Conservation (phyloP, 2,113 vertebrate species). For the Poeciliopsis occidentalis region DNA sequence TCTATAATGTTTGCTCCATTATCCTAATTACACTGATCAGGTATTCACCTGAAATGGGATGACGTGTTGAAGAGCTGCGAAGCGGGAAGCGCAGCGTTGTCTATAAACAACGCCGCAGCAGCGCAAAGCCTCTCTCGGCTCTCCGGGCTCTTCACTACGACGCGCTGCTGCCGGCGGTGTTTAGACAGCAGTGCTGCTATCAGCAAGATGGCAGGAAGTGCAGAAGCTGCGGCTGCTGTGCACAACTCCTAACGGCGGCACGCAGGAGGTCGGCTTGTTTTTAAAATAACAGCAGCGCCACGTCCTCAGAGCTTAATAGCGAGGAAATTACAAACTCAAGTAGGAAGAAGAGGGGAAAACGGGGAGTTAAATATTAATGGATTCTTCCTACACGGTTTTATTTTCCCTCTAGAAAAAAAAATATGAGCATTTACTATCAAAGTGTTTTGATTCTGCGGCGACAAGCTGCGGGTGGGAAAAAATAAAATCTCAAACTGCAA, state of each 20-base stretch:
- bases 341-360: not conserved
- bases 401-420: not conserved
- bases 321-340: not conserved
- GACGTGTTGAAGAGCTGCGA: conserved; percentile 4
- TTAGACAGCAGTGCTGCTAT: conserved; percentile 33
- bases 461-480: not conserved
- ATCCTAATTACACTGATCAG: conserved; percentile 9
- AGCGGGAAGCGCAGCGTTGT: conserved; percentile 15
- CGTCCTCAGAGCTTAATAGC: not conserved
- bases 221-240: conserved; percentile 11
- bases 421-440: not conserved
- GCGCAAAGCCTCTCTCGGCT: conserved; percentile 17
- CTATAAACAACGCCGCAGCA: conserved; percentile 14
- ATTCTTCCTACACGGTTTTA: not conserved
- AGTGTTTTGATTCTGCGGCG: not conserved
- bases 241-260: conserved; percentile 14
- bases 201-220: conserved; percentile 53
- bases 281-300: not conserved
- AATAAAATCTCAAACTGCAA: not conserved
- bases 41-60: conserved; percentile 20
- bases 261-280: conserved; percentile 14
- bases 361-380: not conserved
- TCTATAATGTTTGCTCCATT: conserved; percentile 1
- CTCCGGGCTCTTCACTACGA: conserved; percentile 52
- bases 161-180: conserved; percentile 50